Conservation (phyloP, 2,797 vertebrate genomes). For the Onychomys leucogaster region DNA sequence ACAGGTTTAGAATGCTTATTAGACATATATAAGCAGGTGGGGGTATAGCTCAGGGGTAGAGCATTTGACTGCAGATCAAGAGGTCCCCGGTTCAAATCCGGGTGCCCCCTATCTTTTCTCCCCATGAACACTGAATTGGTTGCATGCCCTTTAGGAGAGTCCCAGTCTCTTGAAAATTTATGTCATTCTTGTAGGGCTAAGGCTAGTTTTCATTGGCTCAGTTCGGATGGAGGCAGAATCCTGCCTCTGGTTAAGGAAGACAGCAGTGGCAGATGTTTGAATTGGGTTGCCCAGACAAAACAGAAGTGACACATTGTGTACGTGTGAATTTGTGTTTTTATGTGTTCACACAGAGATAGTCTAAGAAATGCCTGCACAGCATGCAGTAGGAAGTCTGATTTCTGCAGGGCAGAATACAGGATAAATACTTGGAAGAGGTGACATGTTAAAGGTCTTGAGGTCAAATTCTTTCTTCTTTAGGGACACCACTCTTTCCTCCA, state of each 20-base stretch:
- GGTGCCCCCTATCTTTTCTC: slow-evolving; percentile 42
- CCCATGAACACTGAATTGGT: background rate
- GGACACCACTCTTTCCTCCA: background rate
- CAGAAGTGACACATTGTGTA: background rate
- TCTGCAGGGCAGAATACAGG: background rate
- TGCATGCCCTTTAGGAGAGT: background rate
- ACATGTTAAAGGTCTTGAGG: background rate
- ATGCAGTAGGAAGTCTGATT: background rate
- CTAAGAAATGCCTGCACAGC: background rate
- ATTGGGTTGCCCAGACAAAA: background rate
- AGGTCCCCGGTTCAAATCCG: slow-evolving; percentile 87
- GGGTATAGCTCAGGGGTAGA: slow-evolving; percentile 81
- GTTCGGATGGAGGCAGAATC: background rate
- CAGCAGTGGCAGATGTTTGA: background rate
- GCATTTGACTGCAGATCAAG: slow-evolving; percentile 89
- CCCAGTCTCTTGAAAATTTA: background rate
- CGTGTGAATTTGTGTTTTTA: background rate
- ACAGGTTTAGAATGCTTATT: slow-evolving; percentile 6
- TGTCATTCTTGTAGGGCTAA: background rate
- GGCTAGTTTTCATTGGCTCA: background rate
- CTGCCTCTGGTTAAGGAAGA: background rate
- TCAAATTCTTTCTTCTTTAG: background rate
- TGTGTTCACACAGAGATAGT: background rate
- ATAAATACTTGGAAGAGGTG: background rate
- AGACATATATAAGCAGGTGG: background rate